Base-by-base conservation (phyloP, 2,113 vertebrate species). In the Spilogale gracilis region DNA sequence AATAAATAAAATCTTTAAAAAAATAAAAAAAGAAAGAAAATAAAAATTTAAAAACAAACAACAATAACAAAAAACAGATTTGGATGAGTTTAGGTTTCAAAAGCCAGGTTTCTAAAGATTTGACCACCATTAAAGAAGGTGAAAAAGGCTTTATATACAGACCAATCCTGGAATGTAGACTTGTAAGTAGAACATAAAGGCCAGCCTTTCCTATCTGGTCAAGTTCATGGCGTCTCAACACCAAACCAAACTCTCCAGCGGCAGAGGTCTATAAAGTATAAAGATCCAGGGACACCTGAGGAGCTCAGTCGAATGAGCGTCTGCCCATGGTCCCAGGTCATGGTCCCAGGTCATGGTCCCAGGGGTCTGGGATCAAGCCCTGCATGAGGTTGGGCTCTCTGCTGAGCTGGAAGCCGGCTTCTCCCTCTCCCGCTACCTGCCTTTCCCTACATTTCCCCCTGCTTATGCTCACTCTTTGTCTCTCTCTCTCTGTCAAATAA, bases 401-500 rank as follows among this genome's bases (percentile, higher is more conserved):
- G 65, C 65, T 69, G 14, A n/a, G 30, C 32, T 16, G 65, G 14
- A 7, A 69, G 16, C 16, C 16, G 3, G 32, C 65, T 69, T 69
- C 65, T 69, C 65, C 65, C 16, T 9, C 7, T 69, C 32, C 65
- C 65, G 17, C 32, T 69, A 32, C 65, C 30, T n/a, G 6, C 21
- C 54, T 5, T 16, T 60, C 58, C 58, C 20, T 38, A 38, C 58
- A 20, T 38, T 38, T 38, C 38, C 38, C 38, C 38, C 38, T 17
- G 14, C 3, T 32, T 32, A 6, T 16, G 30, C 65, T 17, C 5
- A 0, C 63, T 30, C 25, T 0, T 4, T 11, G 25, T 14, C 60
- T 63, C 61, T 63, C 23, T 27, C 14, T 17, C 32, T 18, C 16
- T 69, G 65, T 69, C 65, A 69, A 69, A 69, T 16, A 67, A 67